Percentiles rank a stretch among this genome's conserved stretches.
phyloP scores from a whole-genome alignment of 2,797 vertebrate genomes.

The Coccyzus lansbergi region DNA sequence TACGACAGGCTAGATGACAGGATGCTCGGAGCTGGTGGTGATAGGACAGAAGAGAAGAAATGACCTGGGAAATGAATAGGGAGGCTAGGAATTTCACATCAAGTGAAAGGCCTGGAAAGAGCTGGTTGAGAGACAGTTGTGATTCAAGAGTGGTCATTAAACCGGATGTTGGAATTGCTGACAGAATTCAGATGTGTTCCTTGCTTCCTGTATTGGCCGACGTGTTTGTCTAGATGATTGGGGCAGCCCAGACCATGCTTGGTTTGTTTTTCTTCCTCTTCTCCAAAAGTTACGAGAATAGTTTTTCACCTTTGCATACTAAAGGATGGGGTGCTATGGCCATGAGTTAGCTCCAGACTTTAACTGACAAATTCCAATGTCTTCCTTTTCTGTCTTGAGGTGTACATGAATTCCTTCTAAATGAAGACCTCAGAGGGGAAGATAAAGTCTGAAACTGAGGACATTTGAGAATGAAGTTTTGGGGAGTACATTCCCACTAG shows the following conservation, averaged over 20 bases:
- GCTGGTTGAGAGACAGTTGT: not conserved
- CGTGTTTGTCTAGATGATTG: not conserved
- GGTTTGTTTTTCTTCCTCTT: not conserved
- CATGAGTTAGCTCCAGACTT: not conserved
- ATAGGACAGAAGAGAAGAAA: not conserved
- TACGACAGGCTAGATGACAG: not conserved
- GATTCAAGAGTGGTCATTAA: not conserved
- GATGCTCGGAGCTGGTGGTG: not conserved
- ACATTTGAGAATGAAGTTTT: too few relatives aligned
- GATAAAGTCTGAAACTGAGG: not conserved
- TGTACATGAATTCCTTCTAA: not conserved
- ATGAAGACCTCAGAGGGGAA: not conserved
- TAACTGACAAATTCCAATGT: not conserved
- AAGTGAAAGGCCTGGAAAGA: not conserved
- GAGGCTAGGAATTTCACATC: not conserved
- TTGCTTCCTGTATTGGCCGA: not conserved
- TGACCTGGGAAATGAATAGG: not conserved
- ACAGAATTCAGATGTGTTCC: not conserved
- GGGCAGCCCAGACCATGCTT: not conserved
- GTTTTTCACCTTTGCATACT: not conserved
- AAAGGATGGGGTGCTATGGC: not conserved
- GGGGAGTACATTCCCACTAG: too few relatives aligned
- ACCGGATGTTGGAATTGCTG: not conserved
- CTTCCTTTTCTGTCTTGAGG: not conserved
- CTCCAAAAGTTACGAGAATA: not conserved